Percentiles rank a stretch among this genome's conserved stretches.
Conservation (phyloP, 1,140 invertebrate genomes). For the Monochamus saltuarius region DNA sequence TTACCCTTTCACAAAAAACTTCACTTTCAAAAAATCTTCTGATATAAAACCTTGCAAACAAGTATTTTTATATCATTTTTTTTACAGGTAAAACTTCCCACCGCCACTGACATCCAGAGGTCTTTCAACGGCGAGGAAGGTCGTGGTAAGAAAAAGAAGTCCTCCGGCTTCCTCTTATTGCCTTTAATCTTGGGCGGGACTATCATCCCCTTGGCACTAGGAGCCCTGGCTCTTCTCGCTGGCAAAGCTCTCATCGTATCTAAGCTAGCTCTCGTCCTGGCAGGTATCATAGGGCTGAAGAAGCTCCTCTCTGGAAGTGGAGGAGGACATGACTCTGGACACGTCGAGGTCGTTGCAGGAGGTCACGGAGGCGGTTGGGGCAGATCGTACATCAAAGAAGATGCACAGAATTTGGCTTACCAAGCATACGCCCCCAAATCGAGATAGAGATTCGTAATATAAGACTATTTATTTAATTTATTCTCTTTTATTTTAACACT, state of each 20-base stretch:
- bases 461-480: conserved; percentile 44
- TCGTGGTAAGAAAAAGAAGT: conserved; percentile 68
- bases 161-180: conserved; percentile 70
- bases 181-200: conserved; percentile 76
- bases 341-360: conserved; percentile 70
- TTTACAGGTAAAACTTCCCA: conserved; percentile 63
- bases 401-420: conserved; percentile 63
- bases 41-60: not conserved
- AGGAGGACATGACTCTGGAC: conserved; percentile 56
- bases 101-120: conserved; percentile 62
- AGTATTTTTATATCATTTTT: conserved; percentile 6
- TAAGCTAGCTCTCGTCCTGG: conserved; percentile 76
- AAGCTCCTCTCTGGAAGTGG: conserved; percentile 68
- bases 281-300: conserved; percentile 80
- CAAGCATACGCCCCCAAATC: conserved; percentile 59
- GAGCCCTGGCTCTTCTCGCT: conserved; percentile 74
- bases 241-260: conserved; percentile 82
- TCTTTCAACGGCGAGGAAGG: conserved; percentile 58
- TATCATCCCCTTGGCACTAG: conserved; percentile 75
- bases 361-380: conserved; percentile 72
- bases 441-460: conserved; percentile 25
- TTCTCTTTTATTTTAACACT: conserved; percentile 29
- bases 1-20: too few relatives aligned
- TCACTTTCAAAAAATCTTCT: not conserved
- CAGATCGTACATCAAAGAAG: conserved; percentile 63